A percentile compares a stretch with the other conserved stretches of the same genome.
Evolutionary conservation across 2,888 invertebrate species (phyloP).

Genomic region (Nemurella pictetii): DNA sequence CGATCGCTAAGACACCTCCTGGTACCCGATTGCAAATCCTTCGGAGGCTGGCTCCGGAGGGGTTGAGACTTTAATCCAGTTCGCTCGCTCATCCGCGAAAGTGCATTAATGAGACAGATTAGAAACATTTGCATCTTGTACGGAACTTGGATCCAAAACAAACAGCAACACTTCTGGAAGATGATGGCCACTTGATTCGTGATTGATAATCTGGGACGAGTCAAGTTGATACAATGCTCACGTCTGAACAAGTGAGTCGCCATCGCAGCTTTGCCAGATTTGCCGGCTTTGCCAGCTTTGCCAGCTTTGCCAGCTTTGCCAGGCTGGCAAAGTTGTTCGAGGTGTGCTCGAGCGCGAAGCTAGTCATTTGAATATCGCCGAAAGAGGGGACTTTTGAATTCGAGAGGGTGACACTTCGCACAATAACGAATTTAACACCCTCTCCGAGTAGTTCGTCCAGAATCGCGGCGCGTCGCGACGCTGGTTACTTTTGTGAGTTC

Average conservation of each 20-base stretch:
- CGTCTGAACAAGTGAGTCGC: background rate
- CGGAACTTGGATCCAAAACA: background rate
- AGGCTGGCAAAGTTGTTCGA: background rate
- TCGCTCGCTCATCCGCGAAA: slow-evolving; percentile 15
- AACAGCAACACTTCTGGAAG: background rate
- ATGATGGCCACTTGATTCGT: slow-evolving; percentile 8
- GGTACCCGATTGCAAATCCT: background rate
- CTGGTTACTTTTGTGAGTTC: background rate
- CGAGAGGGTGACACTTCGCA: background rate
- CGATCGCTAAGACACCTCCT: background rate
- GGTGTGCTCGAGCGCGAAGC: background rate
- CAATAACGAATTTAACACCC: background rate
- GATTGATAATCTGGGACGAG: slow-evolving; percentile 17
- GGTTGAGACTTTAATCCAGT: background rate
- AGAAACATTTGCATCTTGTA: background rate
- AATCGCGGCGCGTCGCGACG: background rate
- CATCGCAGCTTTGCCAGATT: too few relatives aligned
- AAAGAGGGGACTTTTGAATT: background rate
- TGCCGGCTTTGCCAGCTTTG: too few relatives aligned
- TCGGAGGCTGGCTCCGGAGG: background rate
- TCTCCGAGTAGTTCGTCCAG: too few relatives aligned
- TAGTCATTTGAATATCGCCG: background rate
- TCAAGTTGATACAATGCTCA: background rate
- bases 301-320: too few relatives aligned
- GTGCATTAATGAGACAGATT: slow-evolving; percentile 24